Evolutionary conservation across 2,888 invertebrate species (phyloP), one percentile per base, ranked within the genome.

Genomic region (Drosophila sordidula): DNA sequence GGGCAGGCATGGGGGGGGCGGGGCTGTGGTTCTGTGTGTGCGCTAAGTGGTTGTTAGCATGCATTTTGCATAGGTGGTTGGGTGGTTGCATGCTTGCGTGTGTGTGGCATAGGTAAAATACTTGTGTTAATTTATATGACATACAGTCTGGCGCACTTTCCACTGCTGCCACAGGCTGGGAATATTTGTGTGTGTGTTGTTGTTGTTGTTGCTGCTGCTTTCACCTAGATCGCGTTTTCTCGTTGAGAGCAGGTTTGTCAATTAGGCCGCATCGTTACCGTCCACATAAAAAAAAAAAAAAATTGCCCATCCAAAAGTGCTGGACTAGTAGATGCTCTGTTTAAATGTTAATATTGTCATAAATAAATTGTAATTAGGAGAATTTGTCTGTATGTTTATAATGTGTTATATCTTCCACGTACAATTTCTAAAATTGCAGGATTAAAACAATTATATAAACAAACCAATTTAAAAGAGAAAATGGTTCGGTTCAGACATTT

Each of bases 41-140:
- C 50, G 67, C 70, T 88, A 88, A 88, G 86, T 83, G 83, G 78
- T 83, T 88, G 86, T 86, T 86, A 72, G 86, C 78, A 70, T 88
- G 72, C 69, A 88, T 77, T 79, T 72, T 71, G 65, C 70, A 75
- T 67, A 56, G 67, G 38, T 63, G 45, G 38, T 42, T 57, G 26
- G 45, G 26, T 52, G 64, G 45, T 8, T 50, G 26, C 22, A 36
- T 25, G 22, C 18, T 29, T 39, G 55, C 36, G 59, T 45, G 58
- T 49, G 36, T 34, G 44, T 32, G 58, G 56, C 59, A 63, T 66
- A 63, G 86, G 75, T 77, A 63, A 83, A 86, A 84, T 86, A 78
- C 78, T 75, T 80, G 75, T 75, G 88, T 80, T 88, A 70, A 80
- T 86, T 85, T 88, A 68, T 82, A 80, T 82, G 69, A 67, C 67